A percentile compares a stretch with the other conserved stretches of the same genome.
Conservation (phyloP, 2,888 invertebrate species). For the Clusia tigrina region DNA sequence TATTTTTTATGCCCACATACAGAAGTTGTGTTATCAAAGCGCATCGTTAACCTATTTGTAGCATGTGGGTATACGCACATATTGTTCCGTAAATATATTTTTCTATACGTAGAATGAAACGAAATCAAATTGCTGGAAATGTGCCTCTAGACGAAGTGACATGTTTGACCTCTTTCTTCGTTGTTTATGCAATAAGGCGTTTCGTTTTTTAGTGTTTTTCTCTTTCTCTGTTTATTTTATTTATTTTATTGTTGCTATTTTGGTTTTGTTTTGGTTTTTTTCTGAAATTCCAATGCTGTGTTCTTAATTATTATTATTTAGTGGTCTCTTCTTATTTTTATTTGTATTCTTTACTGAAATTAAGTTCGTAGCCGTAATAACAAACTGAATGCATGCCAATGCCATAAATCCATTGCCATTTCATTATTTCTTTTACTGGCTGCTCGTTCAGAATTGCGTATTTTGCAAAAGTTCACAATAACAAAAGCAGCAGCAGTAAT, state of each 20-base stretch:
- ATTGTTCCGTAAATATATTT: too few species aligned
- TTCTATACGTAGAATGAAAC: too few species aligned
- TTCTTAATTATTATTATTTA: not conserved
- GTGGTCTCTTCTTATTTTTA: not conserved
- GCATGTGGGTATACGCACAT: too few species aligned
- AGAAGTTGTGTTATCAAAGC: too few species aligned
- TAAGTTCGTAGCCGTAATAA: not conserved
- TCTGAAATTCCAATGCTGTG: not conserved
- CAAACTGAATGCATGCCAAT: not conserved
- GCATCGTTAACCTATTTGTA: too few species aligned
- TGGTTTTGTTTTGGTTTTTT: not conserved
- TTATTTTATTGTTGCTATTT: not conserved
- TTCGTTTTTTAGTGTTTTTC: not conserved
- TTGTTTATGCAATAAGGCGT: not conserved
- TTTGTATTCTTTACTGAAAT: not conserved
- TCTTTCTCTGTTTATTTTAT: not conserved
- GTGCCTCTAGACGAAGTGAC: not conserved
- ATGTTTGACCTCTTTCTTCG: not conserved
- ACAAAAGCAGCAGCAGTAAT: not conserved
- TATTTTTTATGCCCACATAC: too few species aligned
- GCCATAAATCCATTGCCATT: conserved; percentile 4
- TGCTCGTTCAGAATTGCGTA: not conserved
- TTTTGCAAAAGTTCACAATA: not conserved
- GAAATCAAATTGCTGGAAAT: too few species aligned
- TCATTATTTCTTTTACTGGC: too few species aligned